phyloP scores from a whole-genome alignment of 64 coral and sea anemone species.

The Astreopora myriophthalma region DNA sequence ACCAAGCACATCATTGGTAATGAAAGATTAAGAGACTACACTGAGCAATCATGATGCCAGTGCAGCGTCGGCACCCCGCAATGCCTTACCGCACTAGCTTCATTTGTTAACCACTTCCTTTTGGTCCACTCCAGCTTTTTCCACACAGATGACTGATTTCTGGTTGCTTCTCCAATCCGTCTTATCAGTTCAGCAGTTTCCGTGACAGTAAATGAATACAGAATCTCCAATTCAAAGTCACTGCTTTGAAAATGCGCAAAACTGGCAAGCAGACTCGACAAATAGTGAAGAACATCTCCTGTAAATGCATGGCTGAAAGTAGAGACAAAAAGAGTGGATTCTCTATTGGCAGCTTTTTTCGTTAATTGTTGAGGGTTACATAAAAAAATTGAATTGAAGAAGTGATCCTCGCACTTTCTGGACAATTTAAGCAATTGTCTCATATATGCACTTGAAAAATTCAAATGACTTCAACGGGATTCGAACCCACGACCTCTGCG shows the following conservation, averaged over 20 bases:
- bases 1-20: too few species aligned
- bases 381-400: too few species aligned
- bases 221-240: conserved; percentile 68
- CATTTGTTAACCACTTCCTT: conserved; percentile 84
- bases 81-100: conserved; percentile 72
- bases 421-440: too few species aligned
- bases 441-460: too few species aligned
- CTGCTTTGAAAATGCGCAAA: conserved; percentile 58
- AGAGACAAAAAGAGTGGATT: not conserved
- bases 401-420: too few species aligned
- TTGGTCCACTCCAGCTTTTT: conserved; percentile 75
- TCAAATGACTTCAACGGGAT: too few species aligned
- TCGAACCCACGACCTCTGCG: too few species aligned
- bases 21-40: too few species aligned
- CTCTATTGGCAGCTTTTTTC: not conserved
- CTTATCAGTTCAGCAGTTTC: conserved; percentile 75
- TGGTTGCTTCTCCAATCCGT: conserved; percentile 67
- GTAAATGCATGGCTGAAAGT: conserved; percentile 20
- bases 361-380: not conserved
- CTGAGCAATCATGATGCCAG: too few species aligned
- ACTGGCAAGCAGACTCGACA: conserved; percentile 75
- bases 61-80: too few species aligned
- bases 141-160: conserved; percentile 71
- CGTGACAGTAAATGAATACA: conserved; percentile 45
- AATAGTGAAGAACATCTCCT: conserved; percentile 32